Base-by-base conservation (phyloP, 2,113 vertebrate genomes). In the Rhabdomys dilectus region DNA sequence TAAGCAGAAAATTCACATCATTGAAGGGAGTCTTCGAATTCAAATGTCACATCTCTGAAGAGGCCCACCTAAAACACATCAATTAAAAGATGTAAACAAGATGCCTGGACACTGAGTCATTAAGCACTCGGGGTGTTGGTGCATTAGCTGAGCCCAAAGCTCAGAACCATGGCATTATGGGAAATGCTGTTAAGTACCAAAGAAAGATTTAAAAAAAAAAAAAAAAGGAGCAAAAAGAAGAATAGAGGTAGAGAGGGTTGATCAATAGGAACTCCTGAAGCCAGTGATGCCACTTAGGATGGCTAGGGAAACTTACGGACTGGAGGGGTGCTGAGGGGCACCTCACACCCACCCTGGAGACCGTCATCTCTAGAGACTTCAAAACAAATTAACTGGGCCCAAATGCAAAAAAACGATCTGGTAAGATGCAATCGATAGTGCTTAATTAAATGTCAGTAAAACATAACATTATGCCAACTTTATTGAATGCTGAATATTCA, bases 401-500 rank as follows among this genome's bases (percentile, higher is more conserved):
- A 93, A 73, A 75, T 34, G 12, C 48, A 89, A 80, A 89, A 80
- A 91, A 96, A 82, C 4, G 73, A 42, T 68, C 29, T 53, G 86
- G 17, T 48, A 75, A 89, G 88, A 39, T 39, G 73, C 75, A 24
- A 89, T 72, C 88, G 45, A 48, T 64, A 96, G n/a, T 73, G 10
- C 76, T 91, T 66, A 78, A 89, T 96, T 92, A 88, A 91, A 89
- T 89, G 60, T 53, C 86, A 89, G 77, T 62, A 85, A 96, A 91
- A 86, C 13, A 56, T 62, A 97, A 68, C 72, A 70, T 82, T 64
- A 62, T 91, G 60, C 60, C 53, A 82, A 36, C 48, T 92, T 97
- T 26, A 81, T 91, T 94, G 56, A 95, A 86, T 88, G 73, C 45
- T 94, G 91, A 95, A 91, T 91, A 97, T 81, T 80, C 80, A 78